Evolutionary conservation across 1,140 invertebrate genomes (phyloP), one percentile per base, ranked within the genome.

Genomic region (Eupeodes corollae): DNA sequence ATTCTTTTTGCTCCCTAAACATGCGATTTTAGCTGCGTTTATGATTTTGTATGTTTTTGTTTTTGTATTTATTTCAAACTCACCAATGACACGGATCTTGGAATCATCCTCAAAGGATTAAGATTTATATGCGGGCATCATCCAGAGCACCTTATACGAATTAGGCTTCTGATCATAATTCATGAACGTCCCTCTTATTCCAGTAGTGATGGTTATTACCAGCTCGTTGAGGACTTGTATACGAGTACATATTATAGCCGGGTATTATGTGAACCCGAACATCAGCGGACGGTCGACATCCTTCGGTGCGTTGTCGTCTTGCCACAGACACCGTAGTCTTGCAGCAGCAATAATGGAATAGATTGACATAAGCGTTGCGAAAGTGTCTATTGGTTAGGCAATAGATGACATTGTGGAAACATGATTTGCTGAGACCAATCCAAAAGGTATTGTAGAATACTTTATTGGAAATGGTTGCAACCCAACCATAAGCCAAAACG

Each of bases 341-440:
- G 68, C 85, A 88, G 57, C 82, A 88, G 58, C 85, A 88, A 53
- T 89, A 88, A 53, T 88, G 78, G 57, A 87, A 88, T 10, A 88
- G 66, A 57, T 86, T 83, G 16, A 81, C 71, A 59, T 84, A 90
- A 5, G 84, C 83, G 49, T 75, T 79, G n/a, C 83, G 72, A 56
- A 86, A 87, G 58, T 82, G 78, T 0, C 75, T 69, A 56, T 84
- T 80, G 3, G 75, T 63, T 0, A 77, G 66, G 46, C 79, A 79
- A 56, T 86, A 86, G 1, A 86, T 58, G 5, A 83, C 71, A 53
- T 77, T 80, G 51, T 80, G 80, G 35, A 84, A 59, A 45, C 82
- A 79, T 0, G 81, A 81, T 50, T 86, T 84, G 40, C 73, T 75
- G 1, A 85, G 64, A 0, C 78, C 83, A 35, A 85, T 63, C 79